phyloP scores from a whole-genome alignment of 2,113 vertebrate genomes.

The Crotalus tigris region DNA sequence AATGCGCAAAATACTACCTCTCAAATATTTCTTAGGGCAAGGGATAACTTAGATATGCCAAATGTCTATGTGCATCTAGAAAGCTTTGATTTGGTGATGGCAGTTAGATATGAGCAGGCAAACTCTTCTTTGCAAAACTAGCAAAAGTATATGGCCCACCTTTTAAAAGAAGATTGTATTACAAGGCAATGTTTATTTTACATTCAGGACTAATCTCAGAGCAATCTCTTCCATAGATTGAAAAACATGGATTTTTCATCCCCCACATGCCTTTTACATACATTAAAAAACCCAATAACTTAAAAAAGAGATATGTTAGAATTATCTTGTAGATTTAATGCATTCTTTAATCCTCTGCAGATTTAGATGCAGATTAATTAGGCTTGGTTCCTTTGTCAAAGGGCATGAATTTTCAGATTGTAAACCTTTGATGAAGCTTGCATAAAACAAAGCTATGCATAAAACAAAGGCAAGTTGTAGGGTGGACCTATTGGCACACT shows the following conservation, averaged over 20 bases:
- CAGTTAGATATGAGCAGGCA: not conserved
- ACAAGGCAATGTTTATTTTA: not conserved
- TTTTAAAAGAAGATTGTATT: not conserved
- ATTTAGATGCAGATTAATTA: not conserved
- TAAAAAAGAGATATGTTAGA: not conserved
- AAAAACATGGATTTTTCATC: not conserved
- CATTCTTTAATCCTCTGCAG: not conserved
- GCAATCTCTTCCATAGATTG: not conserved
- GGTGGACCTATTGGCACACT: not conserved
- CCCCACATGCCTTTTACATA: not conserved
- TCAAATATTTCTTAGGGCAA: not conserved
- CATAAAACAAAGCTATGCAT: slow-evolving; percentile 21
- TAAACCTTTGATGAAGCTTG: slow-evolving; percentile 4
- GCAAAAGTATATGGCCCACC: not conserved
- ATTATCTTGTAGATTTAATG: not conserved
- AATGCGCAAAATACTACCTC: not conserved
- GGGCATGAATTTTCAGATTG: not conserved
- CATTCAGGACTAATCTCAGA: not conserved
- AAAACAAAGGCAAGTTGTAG: slow-evolving; percentile 15
- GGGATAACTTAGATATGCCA: not conserved
- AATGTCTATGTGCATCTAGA: not conserved
- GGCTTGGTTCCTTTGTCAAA: not conserved
- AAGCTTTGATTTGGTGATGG: not conserved
- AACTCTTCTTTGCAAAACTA: not conserved
- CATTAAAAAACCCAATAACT: not conserved